phyloP scores from a whole-genome alignment of 2,113 vertebrate genomes.

The Narcine bancroftii region DNA sequence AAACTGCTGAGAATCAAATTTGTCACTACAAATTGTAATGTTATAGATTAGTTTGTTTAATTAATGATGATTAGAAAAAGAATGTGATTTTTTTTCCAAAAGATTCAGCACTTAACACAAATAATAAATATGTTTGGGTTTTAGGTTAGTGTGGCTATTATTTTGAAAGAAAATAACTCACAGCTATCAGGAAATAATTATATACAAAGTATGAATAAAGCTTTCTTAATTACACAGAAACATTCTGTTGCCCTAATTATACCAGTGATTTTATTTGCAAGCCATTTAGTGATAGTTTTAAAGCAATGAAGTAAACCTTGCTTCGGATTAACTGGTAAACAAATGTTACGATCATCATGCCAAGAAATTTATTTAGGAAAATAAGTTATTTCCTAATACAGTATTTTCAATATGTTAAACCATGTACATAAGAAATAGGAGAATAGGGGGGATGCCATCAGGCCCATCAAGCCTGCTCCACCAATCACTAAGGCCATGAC shows the following conservation, averaged over 20 bases:
- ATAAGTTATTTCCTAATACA: slow-evolving; percentile 59
- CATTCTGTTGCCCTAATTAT: slow-evolving; percentile 59
- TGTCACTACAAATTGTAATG: slow-evolving; percentile 21
- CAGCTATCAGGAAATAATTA: slow-evolving; percentile 59
- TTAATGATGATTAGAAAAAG: neutral
- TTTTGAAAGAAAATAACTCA: slow-evolving; percentile 52
- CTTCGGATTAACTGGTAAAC: slow-evolving; percentile 53
- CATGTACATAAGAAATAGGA: slow-evolving; percentile 40
- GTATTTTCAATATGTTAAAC: slow-evolving; percentile 58
- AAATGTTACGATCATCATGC: slow-evolving; percentile 60
- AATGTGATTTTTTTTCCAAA: neutral
- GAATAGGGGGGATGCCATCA: no score
- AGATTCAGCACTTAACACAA: neutral
- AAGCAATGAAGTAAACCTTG: slow-evolving; percentile 52
- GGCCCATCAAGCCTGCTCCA: no score
- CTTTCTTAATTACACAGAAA: slow-evolving; percentile 60
- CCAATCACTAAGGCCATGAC: no score
- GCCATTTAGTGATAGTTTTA: slow-evolving; percentile 48
- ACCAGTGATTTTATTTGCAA: slow-evolving; percentile 54
- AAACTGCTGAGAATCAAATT: slow-evolving; percentile 30
- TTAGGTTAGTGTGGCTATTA: slow-evolving; percentile 47
- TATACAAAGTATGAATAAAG: slow-evolving; percentile 49
- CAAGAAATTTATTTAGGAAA: slow-evolving; percentile 63
- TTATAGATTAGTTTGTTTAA: slow-evolving; percentile 35
- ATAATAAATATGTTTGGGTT: slow-evolving; percentile 43